A percentile compares a stretch with the other conserved stretches of the same genome.
Conservation (phyloP, 2,113 vertebrate species). For the Gavialis gangeticus region DNA sequence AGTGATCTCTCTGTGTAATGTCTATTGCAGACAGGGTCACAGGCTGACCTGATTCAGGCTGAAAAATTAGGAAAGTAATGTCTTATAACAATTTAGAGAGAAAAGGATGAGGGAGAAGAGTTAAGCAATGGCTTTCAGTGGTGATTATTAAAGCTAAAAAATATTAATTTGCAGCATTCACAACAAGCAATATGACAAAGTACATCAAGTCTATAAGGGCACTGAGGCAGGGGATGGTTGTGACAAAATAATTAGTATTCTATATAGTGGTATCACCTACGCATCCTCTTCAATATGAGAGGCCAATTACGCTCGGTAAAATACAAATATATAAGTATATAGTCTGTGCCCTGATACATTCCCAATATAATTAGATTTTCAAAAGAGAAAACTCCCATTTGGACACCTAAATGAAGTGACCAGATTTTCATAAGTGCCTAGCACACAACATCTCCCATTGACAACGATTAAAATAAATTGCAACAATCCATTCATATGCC, state of each 20-base stretch:
- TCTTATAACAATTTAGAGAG: neutral
- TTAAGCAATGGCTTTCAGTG: neutral
- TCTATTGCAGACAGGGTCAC: conserved; percentile 24
- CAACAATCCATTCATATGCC: neutral
- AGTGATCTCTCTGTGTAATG: neutral
- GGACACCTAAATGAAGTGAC: neutral
- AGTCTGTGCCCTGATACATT: neutral
- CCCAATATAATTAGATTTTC: neutral
- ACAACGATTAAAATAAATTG: neutral
- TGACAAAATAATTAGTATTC: neutral
- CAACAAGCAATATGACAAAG: neutral
- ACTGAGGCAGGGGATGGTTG: neutral
- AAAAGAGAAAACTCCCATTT: neutral
- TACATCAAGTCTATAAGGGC: neutral
- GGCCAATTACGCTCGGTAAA: neutral
- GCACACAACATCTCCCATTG: neutral
- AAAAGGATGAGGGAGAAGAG: neutral
- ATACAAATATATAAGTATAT: neutral
- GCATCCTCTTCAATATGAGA: neutral
- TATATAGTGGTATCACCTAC: neutral
- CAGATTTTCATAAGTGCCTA: neutral
- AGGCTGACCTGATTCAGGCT: conserved; percentile 26
- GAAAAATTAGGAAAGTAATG: neutral
- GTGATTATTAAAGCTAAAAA: neutral
- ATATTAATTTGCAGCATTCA: neutral